Evolutionary conservation across 2,113 vertebrate genomes (phyloP).

Genomic region (Pardalotus punctatus): DNA sequence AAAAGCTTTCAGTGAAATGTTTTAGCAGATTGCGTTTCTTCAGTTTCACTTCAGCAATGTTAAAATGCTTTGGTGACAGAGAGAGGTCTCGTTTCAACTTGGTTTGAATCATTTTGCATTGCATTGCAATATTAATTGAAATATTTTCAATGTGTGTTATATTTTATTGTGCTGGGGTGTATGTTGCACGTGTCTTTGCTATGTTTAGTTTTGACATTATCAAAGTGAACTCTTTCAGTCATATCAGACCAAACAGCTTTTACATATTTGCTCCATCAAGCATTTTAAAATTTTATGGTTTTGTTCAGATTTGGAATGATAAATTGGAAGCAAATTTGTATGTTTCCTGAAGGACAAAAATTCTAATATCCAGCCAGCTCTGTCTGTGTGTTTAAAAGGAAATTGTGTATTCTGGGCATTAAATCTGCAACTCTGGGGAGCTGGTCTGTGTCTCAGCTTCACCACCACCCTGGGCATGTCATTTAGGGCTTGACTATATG

Average conservation of each 20-base stretch:
- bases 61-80: background rate
- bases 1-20: background rate
- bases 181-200: background rate
- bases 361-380: background rate
- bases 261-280: background rate
- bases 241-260: background rate
- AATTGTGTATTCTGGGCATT: background rate
- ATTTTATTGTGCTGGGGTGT: background rate
- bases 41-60: background rate
- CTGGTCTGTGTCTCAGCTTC: background rate
- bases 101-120: background rate
- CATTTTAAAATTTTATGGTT: background rate
- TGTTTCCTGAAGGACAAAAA: background rate
- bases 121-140: slow-evolving; percentile 4
- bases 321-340: background rate
- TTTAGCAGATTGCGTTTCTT: background rate
- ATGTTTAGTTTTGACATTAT: background rate
- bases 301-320: background rate
- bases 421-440: background rate
- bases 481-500: background rate
- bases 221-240: background rate
- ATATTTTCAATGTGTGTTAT: background rate
- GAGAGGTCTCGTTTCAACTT: background rate
- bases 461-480: background rate
- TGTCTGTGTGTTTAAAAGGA: background rate